Evolutionary conservation across 2,797 vertebrate genomes (phyloP).

Genomic region (Myotis vivesi): DNA sequence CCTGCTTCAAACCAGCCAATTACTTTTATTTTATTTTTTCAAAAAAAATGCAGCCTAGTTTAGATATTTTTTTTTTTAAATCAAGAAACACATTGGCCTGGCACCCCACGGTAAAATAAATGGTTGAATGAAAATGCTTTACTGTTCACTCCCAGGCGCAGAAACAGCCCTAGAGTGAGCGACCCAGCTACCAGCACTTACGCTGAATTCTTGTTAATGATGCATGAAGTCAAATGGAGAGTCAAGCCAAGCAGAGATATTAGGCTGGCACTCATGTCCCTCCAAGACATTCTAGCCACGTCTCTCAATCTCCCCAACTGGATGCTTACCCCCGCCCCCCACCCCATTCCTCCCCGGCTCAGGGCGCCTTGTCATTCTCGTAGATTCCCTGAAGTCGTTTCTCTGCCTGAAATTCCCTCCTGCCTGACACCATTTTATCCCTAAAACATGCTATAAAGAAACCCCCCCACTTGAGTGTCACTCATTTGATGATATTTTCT

Average conservation of each 20-base stretch:
- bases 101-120: not conserved
- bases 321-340: accelerated
- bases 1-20: not conserved
- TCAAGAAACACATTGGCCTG: not conserved
- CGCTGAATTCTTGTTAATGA: not conserved
- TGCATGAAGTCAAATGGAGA: not conserved
- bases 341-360: not conserved
- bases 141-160: not conserved
- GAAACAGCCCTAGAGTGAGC: not conserved
- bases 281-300: not conserved
- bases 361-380: not conserved
- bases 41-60: not conserved
- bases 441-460: not conserved
- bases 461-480: not conserved
- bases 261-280: not conserved
- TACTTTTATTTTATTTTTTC: not conserved
- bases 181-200: not conserved
- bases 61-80: not conserved
- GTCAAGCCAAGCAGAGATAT: not conserved
- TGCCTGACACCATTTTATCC: not conserved
- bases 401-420: not conserved
- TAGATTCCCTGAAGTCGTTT: not conserved
- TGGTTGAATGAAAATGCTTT: not conserved
- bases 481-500: not conserved
- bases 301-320: not conserved